phyloP scores from a whole-genome alignment of 2,113 vertebrate genomes.

The Sander lucioperca region DNA sequence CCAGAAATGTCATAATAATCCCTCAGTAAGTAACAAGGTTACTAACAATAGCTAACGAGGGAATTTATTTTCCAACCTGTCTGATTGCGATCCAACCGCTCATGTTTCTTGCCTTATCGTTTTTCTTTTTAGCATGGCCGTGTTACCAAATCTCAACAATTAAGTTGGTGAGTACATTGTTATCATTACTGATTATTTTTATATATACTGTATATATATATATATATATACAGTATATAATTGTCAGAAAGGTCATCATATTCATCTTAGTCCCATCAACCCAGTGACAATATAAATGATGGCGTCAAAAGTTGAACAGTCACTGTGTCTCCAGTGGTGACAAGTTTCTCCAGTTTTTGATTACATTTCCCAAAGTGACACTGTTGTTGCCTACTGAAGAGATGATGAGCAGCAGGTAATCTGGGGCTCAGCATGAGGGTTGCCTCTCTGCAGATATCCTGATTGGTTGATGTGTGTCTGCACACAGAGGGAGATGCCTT shows the following conservation, averaged over 20 bases:
- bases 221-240: background rate
- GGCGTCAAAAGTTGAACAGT: conserved; percentile 29
- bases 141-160: background rate
- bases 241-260: background rate
- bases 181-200: background rate
- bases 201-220: background rate
- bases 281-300: conserved; percentile 10
- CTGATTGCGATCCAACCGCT: background rate
- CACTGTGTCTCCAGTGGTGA: conserved; percentile 20
- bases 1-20: too few species aligned
- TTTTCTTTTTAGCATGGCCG: background rate
- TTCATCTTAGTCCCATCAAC: background rate
- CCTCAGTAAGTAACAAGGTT: too few species aligned
- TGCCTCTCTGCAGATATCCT: conserved; percentile 57
- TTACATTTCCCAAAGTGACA: conserved; percentile 65
- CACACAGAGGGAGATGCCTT: conserved; percentile 53
- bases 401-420: conserved; percentile 71
- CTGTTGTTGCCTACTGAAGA: conserved; percentile 52
- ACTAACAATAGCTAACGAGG: too few species aligned
- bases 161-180: background rate
- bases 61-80: background rate
- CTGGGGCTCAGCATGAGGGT: conserved; percentile 65
- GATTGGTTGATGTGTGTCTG: conserved; percentile 66
- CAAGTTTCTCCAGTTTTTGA: conserved; percentile 63
- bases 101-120: background rate